Evolutionary conservation across 2,888 invertebrate genomes (phyloP).

Genomic region (Mimachlamys varia): DNA sequence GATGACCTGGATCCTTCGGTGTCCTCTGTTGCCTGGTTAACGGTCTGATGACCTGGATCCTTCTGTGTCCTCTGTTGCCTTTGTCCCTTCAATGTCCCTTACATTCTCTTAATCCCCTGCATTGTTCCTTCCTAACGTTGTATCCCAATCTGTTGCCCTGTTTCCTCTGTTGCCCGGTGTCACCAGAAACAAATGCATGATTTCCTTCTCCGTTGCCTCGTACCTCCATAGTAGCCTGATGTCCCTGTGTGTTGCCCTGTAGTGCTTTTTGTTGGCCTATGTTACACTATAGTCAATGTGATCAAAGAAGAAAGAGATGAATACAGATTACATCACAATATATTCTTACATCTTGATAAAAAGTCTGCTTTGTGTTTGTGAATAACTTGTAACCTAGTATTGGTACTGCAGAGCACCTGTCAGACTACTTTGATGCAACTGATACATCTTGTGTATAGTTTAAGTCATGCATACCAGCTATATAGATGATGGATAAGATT

Average conservation of each 20-base stretch:
- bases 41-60: background rate
- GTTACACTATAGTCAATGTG: background rate
- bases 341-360: constrained; percentile 23
- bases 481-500: background rate
- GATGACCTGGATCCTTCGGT: background rate
- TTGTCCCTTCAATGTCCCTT: background rate
- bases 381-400: background rate
- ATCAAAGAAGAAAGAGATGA: background rate
- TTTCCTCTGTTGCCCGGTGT: too few species aligned
- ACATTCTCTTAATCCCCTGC: background rate
- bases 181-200: too few species aligned
- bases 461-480: background rate
- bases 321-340: background rate
- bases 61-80: background rate
- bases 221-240: too few species aligned
- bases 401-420: background rate
- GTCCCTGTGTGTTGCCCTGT: too few species aligned
- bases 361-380: background rate
- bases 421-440: background rate
- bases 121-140: too few species aligned
- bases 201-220: too few species aligned
- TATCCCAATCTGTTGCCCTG: too few species aligned
- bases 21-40: background rate
- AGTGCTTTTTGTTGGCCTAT: background rate
- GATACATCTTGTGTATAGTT: background rate